phyloP scores from a whole-genome alignment of 2,113 vertebrate species.

The human (Homo sapiens) region DNA sequence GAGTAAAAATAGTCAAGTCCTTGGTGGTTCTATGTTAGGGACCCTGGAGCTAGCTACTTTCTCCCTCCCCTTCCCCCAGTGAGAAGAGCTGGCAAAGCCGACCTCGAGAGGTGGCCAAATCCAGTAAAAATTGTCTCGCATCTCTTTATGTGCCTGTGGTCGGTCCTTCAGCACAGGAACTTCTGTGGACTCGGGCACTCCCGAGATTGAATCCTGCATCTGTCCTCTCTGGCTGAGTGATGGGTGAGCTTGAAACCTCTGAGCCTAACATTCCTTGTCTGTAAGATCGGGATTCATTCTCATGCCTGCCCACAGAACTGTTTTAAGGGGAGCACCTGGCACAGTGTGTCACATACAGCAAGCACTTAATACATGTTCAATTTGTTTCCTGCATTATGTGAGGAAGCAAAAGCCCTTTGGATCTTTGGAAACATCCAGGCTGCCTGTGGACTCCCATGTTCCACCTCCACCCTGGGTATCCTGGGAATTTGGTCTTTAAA shows the following conservation, averaged over 20 bases:
- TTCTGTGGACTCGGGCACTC: background rate
- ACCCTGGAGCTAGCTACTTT: background rate
- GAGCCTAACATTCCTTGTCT: background rate
- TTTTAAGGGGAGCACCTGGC: background rate
- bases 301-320: background rate
- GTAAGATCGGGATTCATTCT: background rate
- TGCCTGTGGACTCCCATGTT: background rate
- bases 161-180: background rate
- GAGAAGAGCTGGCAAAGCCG: background rate
- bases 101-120: background rate
- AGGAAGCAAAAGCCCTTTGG: background rate
- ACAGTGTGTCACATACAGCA: background rate
- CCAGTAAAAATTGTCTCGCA: background rate
- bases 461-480: background rate
- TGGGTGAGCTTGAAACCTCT: background rate
- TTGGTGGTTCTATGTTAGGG: background rate
- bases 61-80: background rate
- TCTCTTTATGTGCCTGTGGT: background rate
- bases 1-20: background rate
- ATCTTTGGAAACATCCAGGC: background rate
- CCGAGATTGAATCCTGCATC: accelerated
- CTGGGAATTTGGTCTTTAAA: background rate
- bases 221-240: background rate
- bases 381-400: background rate
- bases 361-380: background rate